Evolutionary conservation across 2,888 invertebrate genomes (phyloP).

Genomic region (Eugnorisma glareosa): DNA sequence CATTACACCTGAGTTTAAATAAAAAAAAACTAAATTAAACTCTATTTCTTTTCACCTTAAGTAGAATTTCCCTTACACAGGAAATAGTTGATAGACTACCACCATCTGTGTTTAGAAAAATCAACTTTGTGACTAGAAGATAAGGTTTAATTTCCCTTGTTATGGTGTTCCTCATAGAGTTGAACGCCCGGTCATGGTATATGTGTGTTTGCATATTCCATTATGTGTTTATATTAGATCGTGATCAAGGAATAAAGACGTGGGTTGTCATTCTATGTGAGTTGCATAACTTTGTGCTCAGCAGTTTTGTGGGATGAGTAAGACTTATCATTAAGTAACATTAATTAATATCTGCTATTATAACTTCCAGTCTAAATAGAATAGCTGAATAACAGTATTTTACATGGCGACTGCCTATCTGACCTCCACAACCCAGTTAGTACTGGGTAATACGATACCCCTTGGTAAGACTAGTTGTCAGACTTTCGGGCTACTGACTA

Average conservation of each 20-base stretch:
- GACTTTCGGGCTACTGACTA: background rate
- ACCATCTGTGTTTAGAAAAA: background rate
- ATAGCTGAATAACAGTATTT: background rate
- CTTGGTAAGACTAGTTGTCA: background rate
- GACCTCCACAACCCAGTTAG: background rate
- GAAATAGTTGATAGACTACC: background rate
- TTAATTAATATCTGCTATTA: background rate
- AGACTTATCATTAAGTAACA: background rate
- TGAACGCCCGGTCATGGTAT: conserved; percentile 56
- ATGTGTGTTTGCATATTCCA: conserved; percentile 48
- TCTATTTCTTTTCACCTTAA: rapidly evolving
- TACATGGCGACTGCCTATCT: background rate
- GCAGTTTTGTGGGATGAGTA: conserved; percentile 27
- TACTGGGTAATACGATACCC: background rate
- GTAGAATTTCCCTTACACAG: conserved; percentile 1
- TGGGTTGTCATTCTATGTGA: conserved; percentile 31
- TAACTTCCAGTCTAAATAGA: background rate
- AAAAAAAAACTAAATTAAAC: background rate
- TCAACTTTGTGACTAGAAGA: rapidly evolving
- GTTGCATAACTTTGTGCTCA: conserved; percentile 27
- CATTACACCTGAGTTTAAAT: conserved; percentile 27
- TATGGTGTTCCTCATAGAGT: conserved; percentile 22
- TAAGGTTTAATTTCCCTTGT: background rate
- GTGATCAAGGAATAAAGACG: conserved; percentile 39
- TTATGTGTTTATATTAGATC: conserved; percentile 47